Evolutionary conservation across 2,113 vertebrate species (phyloP).

Genomic region (Pseudorectes ferrugineus): DNA sequence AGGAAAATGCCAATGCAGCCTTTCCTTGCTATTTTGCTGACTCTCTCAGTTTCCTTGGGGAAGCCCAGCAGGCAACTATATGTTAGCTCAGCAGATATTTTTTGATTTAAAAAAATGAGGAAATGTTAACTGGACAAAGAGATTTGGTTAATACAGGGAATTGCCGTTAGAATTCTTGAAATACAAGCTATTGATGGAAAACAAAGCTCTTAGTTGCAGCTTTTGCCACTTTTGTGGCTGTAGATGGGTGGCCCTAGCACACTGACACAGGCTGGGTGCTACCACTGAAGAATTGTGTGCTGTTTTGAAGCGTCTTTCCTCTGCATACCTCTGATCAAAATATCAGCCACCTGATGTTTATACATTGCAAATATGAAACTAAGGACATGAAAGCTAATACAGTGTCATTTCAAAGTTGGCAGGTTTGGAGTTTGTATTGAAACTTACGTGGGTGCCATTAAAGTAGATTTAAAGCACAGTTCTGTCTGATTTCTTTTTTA

Average conservation of each 20-base stretch:
- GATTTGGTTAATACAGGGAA: not conserved
- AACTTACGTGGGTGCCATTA: not conserved
- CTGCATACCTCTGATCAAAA: not conserved
- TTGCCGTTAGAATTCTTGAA: not conserved
- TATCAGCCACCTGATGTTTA: not conserved
- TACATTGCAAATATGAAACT: not conserved
- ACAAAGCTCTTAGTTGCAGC: not conserved
- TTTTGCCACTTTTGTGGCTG: not conserved
- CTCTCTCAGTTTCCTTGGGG: not conserved
- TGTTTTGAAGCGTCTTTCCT: not conserved
- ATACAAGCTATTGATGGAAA: not conserved
- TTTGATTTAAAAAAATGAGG: not conserved
- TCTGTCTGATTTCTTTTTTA: not conserved
- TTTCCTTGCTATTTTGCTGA: not conserved
- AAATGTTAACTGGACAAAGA: not conserved
- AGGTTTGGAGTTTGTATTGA: not conserved
- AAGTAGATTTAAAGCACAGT: not conserved
- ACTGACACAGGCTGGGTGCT: accelerated
- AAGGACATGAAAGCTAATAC: not conserved
- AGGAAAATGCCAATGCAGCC: not conserved
- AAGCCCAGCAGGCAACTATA: not conserved
- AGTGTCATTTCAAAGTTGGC: not conserved
- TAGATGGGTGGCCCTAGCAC: not conserved
- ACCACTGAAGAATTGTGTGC: accelerated
- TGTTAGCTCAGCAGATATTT: not conserved